A percentile compares a stretch with the other conserved stretches of the same genome.
Evolutionary conservation across 2,888 invertebrate species (phyloP).

Genomic region (Acholoe squamosa): DNA sequence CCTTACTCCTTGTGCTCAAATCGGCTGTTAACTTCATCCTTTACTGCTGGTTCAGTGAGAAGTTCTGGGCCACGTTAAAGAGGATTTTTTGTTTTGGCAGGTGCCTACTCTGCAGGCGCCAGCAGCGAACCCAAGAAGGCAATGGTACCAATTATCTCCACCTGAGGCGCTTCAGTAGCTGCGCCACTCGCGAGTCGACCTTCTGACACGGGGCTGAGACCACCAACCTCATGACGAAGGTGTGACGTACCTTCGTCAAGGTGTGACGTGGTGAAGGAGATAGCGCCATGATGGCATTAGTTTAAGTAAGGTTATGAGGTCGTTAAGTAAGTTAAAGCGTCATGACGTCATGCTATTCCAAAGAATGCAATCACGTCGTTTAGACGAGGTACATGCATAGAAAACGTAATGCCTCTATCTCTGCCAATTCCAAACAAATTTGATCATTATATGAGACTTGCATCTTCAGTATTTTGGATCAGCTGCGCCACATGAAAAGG

Average conservation of each 20-base stretch:
- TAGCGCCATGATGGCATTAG: too few species aligned
- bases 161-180: slow-evolving; percentile 57
- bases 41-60: slow-evolving; percentile 83
- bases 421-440: too few species aligned
- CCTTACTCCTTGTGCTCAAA: slow-evolving; percentile 76
- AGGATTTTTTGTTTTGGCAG: slow-evolving; percentile 80
- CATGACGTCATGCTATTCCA: too few species aligned
- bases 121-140: slow-evolving; percentile 32
- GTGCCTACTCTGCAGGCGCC: slow-evolving; percentile 10
- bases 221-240: not conserved
- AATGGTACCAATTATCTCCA: slow-evolving; percentile 60
- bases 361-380: too few species aligned
- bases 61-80: slow-evolving; percentile 81
- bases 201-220: slow-evolving; percentile 53
- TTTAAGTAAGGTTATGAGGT: too few species aligned
- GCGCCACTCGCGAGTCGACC: slow-evolving; percentile 57
- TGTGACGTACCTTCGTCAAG: not conserved
- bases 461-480: too few species aligned
- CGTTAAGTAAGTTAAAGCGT: too few species aligned
- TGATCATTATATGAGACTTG: too few species aligned
- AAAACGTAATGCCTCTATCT: too few species aligned
- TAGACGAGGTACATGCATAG: too few species aligned
- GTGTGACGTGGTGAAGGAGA: too few species aligned
- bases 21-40: slow-evolving; percentile 81
- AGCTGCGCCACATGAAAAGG: too few species aligned